Percentiles rank a stretch among this genome's conserved stretches.
phyloP scores from a whole-genome alignment of 2,797 vertebrate genomes.

The Semotilus atromaculatus region DNA sequence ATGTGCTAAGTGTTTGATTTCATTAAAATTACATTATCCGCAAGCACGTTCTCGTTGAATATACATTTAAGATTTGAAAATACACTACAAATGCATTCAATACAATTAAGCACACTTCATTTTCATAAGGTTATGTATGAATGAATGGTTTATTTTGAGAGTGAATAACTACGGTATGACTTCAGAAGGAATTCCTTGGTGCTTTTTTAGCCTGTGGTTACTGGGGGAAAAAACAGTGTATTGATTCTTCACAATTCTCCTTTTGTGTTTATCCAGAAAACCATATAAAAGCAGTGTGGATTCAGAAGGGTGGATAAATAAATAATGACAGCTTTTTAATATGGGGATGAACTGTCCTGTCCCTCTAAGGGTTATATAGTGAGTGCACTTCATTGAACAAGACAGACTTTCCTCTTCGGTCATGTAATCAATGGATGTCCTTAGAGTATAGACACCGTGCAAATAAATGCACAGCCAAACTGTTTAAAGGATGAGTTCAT shows the following conservation, averaged over 20 bases:
- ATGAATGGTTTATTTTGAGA: neutral
- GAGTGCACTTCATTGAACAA: conserved; percentile 18
- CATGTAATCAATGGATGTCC: conserved; percentile 10
- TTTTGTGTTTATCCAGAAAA: neutral
- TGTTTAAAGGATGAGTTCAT: conserved; percentile 23
- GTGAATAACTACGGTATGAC: neutral
- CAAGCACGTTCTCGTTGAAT: too few species aligned
- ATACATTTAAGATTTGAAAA: neutral
- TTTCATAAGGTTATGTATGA: neutral
- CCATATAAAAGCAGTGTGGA: neutral
- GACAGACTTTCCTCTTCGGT: conserved; percentile 13
- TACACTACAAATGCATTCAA: neutral
- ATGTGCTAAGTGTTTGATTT: neutral
- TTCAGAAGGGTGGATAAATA: neutral
- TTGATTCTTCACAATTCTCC: neutral
- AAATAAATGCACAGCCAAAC: conserved; percentile 15
- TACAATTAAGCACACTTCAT: neutral
- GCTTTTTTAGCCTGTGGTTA: neutral
- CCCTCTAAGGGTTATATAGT: conserved; percentile 14
- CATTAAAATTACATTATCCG: neutral
- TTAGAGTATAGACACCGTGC: neutral
- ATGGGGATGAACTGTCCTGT: neutral
- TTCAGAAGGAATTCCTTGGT: neutral
- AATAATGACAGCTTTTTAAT: neutral
- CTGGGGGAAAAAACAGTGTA: neutral